A percentile compares a stretch with the other conserved stretches of the same genome.
Evolutionary conservation across 2,888 invertebrate genomes (phyloP).

Genomic region (Caenorhabditis macrosperma): DNA sequence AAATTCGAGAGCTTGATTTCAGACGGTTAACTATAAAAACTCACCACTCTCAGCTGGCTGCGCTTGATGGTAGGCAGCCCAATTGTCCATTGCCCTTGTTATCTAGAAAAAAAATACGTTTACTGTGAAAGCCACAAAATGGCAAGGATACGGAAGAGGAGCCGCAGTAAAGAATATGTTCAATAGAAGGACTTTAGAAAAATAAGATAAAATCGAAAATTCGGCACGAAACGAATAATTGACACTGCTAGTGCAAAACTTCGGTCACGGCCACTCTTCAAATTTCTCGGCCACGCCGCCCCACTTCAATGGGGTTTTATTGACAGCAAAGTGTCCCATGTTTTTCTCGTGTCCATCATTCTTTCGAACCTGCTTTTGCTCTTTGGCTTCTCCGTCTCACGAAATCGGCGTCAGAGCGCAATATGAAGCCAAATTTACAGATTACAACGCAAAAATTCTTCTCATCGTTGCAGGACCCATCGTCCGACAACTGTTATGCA

Average conservation of each 20-base stretch:
- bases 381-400: background rate
- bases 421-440: background rate
- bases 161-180: too few relatives aligned
- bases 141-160: too few relatives aligned
- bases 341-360: conserved; percentile 7
- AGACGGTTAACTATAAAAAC: background rate
- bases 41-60: conserved; percentile 53
- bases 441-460: background rate
- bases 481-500: conserved; percentile 10
- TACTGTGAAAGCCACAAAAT: background rate
- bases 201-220: background rate
- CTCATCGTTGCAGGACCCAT: conserved; percentile 1
- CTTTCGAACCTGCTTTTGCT: background rate
- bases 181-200: too few relatives aligned
- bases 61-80: conserved; percentile 51
- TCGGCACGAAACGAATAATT: background rate
- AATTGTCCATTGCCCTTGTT: conserved; percentile 38
- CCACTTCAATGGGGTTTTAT: conserved; percentile 18
- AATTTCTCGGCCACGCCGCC: conserved; percentile 17
- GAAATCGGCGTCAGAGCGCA: background rate
- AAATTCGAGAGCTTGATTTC: conserved; percentile 17
- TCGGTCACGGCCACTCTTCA: conserved; percentile 13
- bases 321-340: conserved; percentile 17
- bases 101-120: background rate
- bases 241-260: background rate